These are phyloP conservation scores for Sceloporus tristichus DNA, from an alignment of 2,113 vertebrate genomes.

Conservation along the genomic window DNA sequence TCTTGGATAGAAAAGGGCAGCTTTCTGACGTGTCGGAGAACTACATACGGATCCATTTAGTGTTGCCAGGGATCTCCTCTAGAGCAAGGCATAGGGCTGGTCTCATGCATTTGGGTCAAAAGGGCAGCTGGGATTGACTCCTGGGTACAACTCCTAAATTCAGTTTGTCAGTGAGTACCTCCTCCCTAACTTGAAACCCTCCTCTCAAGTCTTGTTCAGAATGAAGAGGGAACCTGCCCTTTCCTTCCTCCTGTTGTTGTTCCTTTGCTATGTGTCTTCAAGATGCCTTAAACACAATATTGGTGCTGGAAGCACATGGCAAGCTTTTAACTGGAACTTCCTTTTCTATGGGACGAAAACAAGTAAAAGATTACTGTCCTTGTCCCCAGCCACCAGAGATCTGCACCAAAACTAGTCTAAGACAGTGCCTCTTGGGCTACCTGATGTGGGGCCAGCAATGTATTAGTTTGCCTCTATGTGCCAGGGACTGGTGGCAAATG, in stretches of 20 bases:
- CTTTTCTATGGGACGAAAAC: too few relatives aligned
- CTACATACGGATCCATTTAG: neutral
- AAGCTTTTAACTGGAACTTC: neutral
- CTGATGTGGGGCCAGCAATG: too few relatives aligned
- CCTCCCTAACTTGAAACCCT: neutral
- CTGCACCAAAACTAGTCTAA: too few relatives aligned
- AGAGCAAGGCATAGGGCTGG: neutral
- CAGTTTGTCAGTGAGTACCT: too few relatives aligned
- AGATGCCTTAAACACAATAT: too few relatives aligned
- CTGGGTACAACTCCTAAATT: neutral
- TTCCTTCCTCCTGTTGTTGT: too few relatives aligned
- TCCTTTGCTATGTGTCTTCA: too few relatives aligned
- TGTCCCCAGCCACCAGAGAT: neutral
- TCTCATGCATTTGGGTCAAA: neutral
- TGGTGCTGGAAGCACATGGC: neutral
- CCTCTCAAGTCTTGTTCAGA: neutral
- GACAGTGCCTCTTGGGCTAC: too few relatives aligned
- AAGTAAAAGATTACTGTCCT: too few relatives aligned
- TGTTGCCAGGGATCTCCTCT: neutral
- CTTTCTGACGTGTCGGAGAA: neutral
- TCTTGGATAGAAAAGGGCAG: neutral
- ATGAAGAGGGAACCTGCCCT: neutral
- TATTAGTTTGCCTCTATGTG: too few relatives aligned
- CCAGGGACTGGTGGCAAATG: too few relatives aligned
- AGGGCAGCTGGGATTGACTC: neutral